Base-by-base conservation (phyloP, 2,888 invertebrate species). In the Aporophyla lueneburgensis region DNA sequence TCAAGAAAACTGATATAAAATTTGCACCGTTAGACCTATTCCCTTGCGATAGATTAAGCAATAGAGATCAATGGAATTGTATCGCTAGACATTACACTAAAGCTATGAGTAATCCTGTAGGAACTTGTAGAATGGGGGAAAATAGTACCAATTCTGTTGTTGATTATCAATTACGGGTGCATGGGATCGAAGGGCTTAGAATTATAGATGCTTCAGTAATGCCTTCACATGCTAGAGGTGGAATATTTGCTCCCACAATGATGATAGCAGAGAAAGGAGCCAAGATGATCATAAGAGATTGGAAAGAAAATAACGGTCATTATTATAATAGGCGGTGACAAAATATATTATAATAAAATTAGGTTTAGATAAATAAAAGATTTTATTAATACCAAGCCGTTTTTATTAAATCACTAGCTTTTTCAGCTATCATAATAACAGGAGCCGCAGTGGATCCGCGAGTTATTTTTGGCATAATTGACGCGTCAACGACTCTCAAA, bases 261-360 rank as follows among this genome's bases (percentile, higher is more conserved):
- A 96, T 96, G 96, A 96, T 96, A 74, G 96, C 96, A 56, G 96
- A 96, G 81, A 96, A 96, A 88, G 96, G 93, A 16, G 93, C 95
- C 7, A 94, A 94, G 84, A 91, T 96, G 91, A 92, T 96, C 10
- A 89, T 94, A 33, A 95, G 93, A 89, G 96, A 96, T 79, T 96
- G 96, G 96, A 95, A 95, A 82, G 95, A 96, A 84, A 94, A 91
- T 59, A 95, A 94, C 80, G 93, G 93, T 53, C 90, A 93, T 81
- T 95, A 93, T 78, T 93, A 93, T 79, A 92, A 85, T 63, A 93
- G 89, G 80, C 90, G 92, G 86, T 92, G 86, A 92, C 82, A 74
- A 73, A 74, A 33, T 33, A 33, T 33, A 33, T 33, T 33, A 33
- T 33, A 33, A 33, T 33, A 33, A 33, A 77, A 43, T 62, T 65